phyloP scores from a whole-genome alignment of 1,140 invertebrate species.

The Brachionus sp. region DNA sequence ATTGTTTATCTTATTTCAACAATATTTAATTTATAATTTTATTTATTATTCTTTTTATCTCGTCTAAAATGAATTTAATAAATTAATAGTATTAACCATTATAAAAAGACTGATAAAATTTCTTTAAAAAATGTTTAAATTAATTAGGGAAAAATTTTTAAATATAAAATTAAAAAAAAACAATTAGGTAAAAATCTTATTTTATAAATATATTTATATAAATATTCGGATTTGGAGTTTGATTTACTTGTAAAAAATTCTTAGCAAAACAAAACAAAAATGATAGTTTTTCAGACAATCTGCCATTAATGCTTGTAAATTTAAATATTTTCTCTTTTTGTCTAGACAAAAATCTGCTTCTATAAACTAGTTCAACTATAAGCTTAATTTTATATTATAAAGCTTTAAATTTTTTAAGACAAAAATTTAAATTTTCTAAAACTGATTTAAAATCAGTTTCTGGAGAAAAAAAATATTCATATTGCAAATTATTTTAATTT shows the following conservation, averaged over 20 bases:
- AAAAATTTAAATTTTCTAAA: neutral
- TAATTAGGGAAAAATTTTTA: too few relatives aligned
- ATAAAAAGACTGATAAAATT: neutral
- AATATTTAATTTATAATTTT: neutral
- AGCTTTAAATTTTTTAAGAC: neutral
- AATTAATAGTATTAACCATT: neutral
- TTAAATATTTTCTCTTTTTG: neutral
- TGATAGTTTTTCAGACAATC: too few relatives aligned
- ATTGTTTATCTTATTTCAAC: neutral
- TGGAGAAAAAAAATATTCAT: neutral
- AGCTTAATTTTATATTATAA: too few relatives aligned
- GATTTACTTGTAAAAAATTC: too few relatives aligned
- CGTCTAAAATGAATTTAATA: neutral
- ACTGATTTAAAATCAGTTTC: conserved; percentile 8
- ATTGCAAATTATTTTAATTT: neutral
- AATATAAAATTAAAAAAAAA: too few relatives aligned
- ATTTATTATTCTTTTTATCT: neutral
- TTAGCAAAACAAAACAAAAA: too few relatives aligned
- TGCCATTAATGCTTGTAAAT: too few relatives aligned
- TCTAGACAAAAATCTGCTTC: neutral
- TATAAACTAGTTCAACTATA: neutral
- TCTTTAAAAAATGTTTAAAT: too few relatives aligned
- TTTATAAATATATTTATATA: too few relatives aligned
- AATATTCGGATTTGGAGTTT: too few relatives aligned
- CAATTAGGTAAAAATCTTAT: too few relatives aligned